Evolutionary conservation across 2,113 vertebrate genomes (phyloP), one percentile per base, ranked within the genome.

Genomic region (Phoenicopterus ruber): DNA sequence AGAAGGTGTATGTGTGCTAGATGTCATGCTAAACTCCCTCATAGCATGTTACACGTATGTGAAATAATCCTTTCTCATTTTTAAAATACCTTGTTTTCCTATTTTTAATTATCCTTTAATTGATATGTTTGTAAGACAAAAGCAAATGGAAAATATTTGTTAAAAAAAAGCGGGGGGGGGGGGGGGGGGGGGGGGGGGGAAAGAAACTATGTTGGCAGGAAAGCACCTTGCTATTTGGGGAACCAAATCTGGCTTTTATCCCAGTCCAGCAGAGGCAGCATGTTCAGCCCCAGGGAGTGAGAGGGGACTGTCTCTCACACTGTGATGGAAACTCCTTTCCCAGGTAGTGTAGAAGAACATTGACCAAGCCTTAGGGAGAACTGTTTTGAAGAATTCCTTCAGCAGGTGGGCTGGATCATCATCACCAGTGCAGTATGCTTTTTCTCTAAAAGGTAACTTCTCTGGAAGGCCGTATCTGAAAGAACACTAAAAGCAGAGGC

Each of bases 171-270:
- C n/a, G n/a, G n/a, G n/a, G n/a, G n/a, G n/a, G n/a, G n/a, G n/a
- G n/a, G n/a, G n/a, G n/a, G n/a, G n/a, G n/a, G n/a, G n/a, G n/a
- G n/a, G n/a, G n/a, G n/a, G n/a, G n/a, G 1, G 40, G 25, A 36
- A 57, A 85, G 18, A 74, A 94, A 62, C 21, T 90, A 22, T 92
- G 86, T 84, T 97, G 96, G 97, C 95, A 96, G 88, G 40, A 92
- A 79, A 73, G 54, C 91, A 96, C 91, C 94, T 97, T 94, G 83
- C 94, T 97, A 95, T 96, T 97, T 96, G 95, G 74, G 94, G 91
- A 97, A 69, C 69, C 91, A 84, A 84, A 42, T 96, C 92, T 96
- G 95, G 94, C 95, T 85, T 76, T 93, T 72, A 79, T 95, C 94
- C 96, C 93, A 70, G 90, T 42, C 81, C 85, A 94, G 54, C 58